phyloP scores from a whole-genome alignment of 2,113 vertebrate species.

The Callopanchax toddi region DNA sequence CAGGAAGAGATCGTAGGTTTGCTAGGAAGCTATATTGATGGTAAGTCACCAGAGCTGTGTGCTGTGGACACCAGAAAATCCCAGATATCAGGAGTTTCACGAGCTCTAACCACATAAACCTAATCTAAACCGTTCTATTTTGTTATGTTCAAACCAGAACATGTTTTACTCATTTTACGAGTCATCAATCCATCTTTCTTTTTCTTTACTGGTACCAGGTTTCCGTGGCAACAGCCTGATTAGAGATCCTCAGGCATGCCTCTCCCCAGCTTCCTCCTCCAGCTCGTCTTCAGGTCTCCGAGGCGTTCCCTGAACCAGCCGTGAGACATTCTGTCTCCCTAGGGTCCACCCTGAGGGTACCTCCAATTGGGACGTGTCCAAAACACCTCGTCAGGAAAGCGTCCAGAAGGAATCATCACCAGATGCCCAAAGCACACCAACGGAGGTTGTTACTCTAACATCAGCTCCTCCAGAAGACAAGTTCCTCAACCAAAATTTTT shows the following conservation, averaged over 20 bases:
- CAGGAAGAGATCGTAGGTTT: background rate
- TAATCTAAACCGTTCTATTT: background rate
- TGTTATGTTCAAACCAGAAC: too few relatives aligned
- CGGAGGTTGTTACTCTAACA: too few relatives aligned
- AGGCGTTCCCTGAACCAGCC: background rate
- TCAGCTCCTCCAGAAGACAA: too few relatives aligned
- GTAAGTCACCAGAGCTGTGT: too few relatives aligned
- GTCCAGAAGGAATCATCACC: background rate
- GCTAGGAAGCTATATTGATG: too few relatives aligned
- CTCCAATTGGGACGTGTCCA: background rate
- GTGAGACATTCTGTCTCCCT: background rate
- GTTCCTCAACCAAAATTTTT: too few relatives aligned
- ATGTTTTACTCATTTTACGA: background rate
- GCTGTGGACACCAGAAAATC: too few relatives aligned
- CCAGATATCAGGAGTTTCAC: too few relatives aligned
- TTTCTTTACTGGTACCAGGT: background rate
- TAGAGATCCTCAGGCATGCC: background rate
- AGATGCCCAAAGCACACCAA: background rate
- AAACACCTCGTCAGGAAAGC: background rate
- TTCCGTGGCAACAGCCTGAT: background rate
- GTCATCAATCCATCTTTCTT: background rate
- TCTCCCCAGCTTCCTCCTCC: too few relatives aligned
- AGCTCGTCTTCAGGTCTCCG: background rate
- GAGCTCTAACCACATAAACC: too few relatives aligned
- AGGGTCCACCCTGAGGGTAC: background rate